Percentiles rank a stretch among this genome's conserved stretches.
phyloP scores from a whole-genome alignment of 2,888 invertebrate species.

The Archips xylosteana region DNA sequence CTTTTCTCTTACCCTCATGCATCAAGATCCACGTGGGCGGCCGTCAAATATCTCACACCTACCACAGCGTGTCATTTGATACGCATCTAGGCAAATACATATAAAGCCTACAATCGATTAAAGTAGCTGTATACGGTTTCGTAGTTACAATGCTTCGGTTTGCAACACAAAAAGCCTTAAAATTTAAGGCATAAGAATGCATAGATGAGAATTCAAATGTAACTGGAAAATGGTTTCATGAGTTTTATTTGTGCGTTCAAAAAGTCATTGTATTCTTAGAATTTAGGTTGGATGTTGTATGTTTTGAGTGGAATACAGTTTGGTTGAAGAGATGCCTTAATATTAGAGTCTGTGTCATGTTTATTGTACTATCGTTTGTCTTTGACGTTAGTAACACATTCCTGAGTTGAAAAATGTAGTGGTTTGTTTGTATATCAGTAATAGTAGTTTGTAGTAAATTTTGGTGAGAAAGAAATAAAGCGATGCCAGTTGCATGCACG shows the following conservation, averaged over 20 bases:
- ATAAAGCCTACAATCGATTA: constrained; percentile 18
- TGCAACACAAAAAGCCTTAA: constrained; percentile 5
- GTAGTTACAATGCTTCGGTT: background rate
- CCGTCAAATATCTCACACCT: constrained; percentile 21
- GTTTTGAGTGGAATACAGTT: background rate
- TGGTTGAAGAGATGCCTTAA: constrained; percentile 25
- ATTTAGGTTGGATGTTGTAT: constrained; percentile 16
- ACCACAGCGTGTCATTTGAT: background rate
- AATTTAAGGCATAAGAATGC: background rate
- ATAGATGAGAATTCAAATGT: background rate
- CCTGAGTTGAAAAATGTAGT: constrained; percentile 38
- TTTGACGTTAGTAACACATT: constrained; percentile 38
- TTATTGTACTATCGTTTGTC: constrained; percentile 37
- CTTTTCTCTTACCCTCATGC: constrained; percentile 14
- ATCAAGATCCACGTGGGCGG: constrained; percentile 37
- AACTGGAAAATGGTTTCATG: background rate
- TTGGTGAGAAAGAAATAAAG: constrained; percentile 16
- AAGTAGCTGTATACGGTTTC: background rate
- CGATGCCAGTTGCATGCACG: constrained; percentile 8
- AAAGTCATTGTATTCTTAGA: background rate
- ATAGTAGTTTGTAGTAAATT: constrained; percentile 30
- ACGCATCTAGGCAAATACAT: background rate
- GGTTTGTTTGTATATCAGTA: constrained; percentile 29
- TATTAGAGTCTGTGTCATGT: constrained; percentile 26
- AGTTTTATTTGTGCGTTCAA: background rate